Conservation (phyloP, 2,113 vertebrate genomes). For the Alaudala cheleensis region DNA sequence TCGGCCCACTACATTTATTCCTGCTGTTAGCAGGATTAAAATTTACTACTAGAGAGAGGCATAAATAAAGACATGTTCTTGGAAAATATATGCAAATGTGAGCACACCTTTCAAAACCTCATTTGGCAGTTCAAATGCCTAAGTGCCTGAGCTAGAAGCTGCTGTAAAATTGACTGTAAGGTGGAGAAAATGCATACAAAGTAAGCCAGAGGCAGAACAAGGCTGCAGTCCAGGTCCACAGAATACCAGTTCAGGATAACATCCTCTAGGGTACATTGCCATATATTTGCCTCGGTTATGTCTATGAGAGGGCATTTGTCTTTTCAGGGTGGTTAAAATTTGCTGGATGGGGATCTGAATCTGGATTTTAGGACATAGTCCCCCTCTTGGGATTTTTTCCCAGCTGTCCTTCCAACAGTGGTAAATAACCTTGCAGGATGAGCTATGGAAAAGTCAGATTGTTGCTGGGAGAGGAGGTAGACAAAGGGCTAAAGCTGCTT, state of each 20-base stretch:
- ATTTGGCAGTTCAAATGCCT: constrained; percentile 55
- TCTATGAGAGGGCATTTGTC: not conserved
- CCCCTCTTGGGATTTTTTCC: not conserved
- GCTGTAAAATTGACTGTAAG: constrained; percentile 43
- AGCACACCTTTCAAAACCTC: constrained; percentile 66
- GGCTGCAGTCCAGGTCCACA: not conserved
- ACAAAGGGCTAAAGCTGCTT: not conserved
- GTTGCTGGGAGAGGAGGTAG: not conserved
- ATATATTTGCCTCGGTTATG: not conserved
- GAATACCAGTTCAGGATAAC: not conserved
- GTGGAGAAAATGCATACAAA: constrained; percentile 44
- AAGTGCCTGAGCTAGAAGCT: constrained; percentile 49
- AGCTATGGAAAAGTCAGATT: not conserved
- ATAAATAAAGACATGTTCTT: constrained; percentile 50
- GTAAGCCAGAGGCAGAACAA: constrained; percentile 1
- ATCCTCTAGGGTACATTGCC: not conserved
- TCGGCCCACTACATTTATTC: constrained; percentile 50
- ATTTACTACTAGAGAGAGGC: constrained; percentile 34
- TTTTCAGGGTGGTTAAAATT: not conserved
- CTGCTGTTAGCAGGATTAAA: constrained; percentile 54
- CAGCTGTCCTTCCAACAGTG: not conserved
- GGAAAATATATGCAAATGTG: constrained; percentile 62
- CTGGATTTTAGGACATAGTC: not conserved
- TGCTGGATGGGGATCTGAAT: not conserved
- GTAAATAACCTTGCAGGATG: constrained; percentile 23